phyloP scores from a whole-genome alignment of 2,797 vertebrate genomes.

The Rhinophrynus dorsalis region DNA sequence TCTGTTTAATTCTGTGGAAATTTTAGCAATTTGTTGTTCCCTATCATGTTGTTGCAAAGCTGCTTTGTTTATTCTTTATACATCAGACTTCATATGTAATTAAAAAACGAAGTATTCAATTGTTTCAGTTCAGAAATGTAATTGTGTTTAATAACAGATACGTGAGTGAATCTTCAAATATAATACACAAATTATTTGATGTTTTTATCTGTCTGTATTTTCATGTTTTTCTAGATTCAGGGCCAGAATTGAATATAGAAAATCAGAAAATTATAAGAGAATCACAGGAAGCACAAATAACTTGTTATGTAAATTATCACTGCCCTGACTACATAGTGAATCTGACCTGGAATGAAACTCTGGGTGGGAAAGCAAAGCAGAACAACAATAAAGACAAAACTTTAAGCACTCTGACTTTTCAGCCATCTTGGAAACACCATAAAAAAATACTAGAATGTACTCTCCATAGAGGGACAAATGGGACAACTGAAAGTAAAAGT shows the following conservation, averaged over 20 bases:
- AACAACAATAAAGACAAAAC: background rate
- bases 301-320: conserved; percentile 47
- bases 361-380: background rate
- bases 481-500: background rate
- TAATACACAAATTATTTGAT: too few species aligned
- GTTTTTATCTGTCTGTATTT: too few species aligned
- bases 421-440: conserved; percentile 15
- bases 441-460: conserved; percentile 23
- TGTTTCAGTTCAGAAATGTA: too few species aligned
- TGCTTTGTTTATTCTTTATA: too few species aligned
- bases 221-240: conserved; percentile 8
- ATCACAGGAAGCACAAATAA: background rate
- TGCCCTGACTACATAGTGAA: conserved; percentile 36
- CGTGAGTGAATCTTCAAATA: too few species aligned
- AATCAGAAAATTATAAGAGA: background rate
- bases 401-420: conserved; percentile 17
- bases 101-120: too few species aligned
- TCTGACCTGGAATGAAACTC: conserved; percentile 28
- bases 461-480: accelerated
- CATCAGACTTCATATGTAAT: too few species aligned
- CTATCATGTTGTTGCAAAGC: too few species aligned
- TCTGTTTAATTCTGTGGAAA: too few species aligned
- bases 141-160: too few species aligned
- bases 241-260: background rate
- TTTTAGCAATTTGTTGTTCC: too few species aligned